Evolutionary conservation across 2,113 vertebrate species (phyloP).

Genomic region (Indri indri): DNA sequence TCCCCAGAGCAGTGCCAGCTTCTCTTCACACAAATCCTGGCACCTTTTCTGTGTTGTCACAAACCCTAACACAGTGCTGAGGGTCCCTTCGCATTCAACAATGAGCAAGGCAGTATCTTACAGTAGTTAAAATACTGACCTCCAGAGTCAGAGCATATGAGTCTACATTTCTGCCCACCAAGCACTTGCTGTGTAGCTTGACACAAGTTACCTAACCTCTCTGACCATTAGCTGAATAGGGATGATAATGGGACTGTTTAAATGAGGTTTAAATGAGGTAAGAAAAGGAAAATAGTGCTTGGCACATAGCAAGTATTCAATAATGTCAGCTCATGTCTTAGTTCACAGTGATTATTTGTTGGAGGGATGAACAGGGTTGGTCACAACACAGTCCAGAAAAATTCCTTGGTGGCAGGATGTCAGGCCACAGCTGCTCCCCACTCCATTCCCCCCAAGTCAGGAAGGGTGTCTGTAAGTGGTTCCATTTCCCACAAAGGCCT

Average conservation of each 20-base stretch:
- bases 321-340: neutral
- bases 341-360: neutral
- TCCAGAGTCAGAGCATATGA: neutral
- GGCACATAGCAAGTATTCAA: neutral
- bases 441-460: neutral
- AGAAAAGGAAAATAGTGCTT: neutral
- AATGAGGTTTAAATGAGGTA: neutral
- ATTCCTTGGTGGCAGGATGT: neutral
- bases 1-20: neutral
- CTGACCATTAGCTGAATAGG: neutral
- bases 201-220: conserved; percentile 2
- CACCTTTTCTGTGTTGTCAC: neutral
- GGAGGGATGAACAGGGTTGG: neutral
- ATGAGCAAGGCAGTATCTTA: neutral
- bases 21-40: neutral
- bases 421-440: neutral
- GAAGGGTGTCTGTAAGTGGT: neutral
- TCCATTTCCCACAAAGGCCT: neutral
- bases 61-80: neutral
- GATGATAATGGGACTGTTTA: neutral
- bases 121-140: neutral
- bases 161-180: neutral
- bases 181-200: neutral
- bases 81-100: neutral
- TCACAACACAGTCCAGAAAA: neutral